A percentile compares a stretch with the other conserved stretches of the same genome.
Evolutionary conservation across 1,140 invertebrate genomes (phyloP).

Genomic region (Sesamia nonagrioides): DNA sequence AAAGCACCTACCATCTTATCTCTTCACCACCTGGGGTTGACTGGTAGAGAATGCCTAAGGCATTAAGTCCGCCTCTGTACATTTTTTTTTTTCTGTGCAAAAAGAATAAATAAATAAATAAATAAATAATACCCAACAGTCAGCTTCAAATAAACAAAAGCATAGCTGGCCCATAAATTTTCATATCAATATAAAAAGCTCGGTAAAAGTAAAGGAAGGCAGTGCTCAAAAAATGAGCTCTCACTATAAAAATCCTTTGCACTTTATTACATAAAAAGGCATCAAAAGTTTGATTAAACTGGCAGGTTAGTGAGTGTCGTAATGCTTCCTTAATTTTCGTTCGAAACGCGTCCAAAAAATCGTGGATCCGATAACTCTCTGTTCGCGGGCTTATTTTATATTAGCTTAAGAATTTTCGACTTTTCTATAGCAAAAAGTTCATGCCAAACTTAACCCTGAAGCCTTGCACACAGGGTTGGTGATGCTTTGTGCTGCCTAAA

Average conservation of each 20-base stretch:
- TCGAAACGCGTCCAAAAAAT: slow-evolving; percentile 62
- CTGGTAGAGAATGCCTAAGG: too few species aligned
- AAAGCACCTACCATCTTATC: too few species aligned
- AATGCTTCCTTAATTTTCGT: slow-evolving; percentile 65
- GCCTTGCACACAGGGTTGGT: neutral
- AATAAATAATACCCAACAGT: neutral
- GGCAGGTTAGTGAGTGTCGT: slow-evolving; percentile 59
- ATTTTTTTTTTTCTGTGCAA: too few species aligned
- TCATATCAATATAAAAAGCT: slow-evolving; percentile 19
- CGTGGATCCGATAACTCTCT: slow-evolving; percentile 70
- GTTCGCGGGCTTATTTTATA: slow-evolving; percentile 61
- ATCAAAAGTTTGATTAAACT: slow-evolving; percentile 51
- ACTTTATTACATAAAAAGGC: slow-evolving; percentile 49
- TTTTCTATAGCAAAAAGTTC: slow-evolving; percentile 43
- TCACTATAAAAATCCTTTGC: slow-evolving; percentile 36
- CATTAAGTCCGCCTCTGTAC: too few species aligned
- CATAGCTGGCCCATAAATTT: neutral
- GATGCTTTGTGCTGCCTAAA: slow-evolving; percentile 21
- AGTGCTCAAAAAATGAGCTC: neutral
- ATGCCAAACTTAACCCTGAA: slow-evolving; percentile 34
- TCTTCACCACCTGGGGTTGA: too few species aligned
- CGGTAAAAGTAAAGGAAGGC: slow-evolving; percentile 11
- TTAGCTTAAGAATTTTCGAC: slow-evolving; percentile 66
- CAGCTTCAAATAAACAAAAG: slow-evolving; percentile 4
- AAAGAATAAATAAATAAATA: too few species aligned